Conservation (phyloP, 1,140 invertebrate species). For the Aphelinus atriplicis region DNA sequence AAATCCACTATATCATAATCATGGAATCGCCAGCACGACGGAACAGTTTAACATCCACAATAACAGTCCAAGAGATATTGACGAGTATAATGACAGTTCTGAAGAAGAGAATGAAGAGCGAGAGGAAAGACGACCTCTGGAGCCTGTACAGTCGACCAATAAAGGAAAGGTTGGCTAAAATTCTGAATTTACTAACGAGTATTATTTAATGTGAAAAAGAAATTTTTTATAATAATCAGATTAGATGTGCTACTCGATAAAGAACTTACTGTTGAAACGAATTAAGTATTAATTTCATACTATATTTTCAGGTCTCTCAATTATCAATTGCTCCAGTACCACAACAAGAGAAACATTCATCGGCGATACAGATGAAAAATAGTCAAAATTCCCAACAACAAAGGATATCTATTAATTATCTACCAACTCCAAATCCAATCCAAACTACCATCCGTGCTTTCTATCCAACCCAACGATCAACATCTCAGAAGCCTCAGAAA, state of each 20-base stretch:
- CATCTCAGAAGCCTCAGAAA: slow-evolving; percentile 49
- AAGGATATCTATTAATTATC: slow-evolving; percentile 52
- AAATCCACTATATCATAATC: slow-evolving; percentile 61
- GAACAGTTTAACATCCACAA: slow-evolving; percentile 57
- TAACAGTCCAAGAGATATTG: slow-evolving; percentile 58
- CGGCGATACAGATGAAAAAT: slow-evolving; percentile 44
- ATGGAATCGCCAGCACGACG: slow-evolving; percentile 57
- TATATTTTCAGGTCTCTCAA: slow-evolving; percentile 54
- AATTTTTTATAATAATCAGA: too few species aligned
- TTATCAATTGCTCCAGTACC: slow-evolving; percentile 59
- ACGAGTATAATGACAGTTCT: slow-evolving; percentile 51
- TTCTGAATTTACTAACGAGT: too few species aligned
- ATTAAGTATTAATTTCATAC: too few species aligned
- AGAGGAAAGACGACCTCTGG: slow-evolving; percentile 48
- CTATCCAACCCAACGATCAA: slow-evolving; percentile 52
- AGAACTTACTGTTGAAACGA: too few species aligned
- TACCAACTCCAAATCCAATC: slow-evolving; percentile 50
- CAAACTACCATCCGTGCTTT: slow-evolving; percentile 52
- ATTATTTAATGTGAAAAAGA: neutral
- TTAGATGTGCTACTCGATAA: too few species aligned
- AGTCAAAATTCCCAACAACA: slow-evolving; percentile 44
- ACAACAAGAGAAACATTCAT: slow-evolving; percentile 45
- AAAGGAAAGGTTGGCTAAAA: slow-evolving; percentile 55
- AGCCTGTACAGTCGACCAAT: slow-evolving; percentile 58
- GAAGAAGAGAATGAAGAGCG: slow-evolving; percentile 46